Conservation (phyloP, 1,140 invertebrate genomes). For the Rhopalosiphum padi region DNA sequence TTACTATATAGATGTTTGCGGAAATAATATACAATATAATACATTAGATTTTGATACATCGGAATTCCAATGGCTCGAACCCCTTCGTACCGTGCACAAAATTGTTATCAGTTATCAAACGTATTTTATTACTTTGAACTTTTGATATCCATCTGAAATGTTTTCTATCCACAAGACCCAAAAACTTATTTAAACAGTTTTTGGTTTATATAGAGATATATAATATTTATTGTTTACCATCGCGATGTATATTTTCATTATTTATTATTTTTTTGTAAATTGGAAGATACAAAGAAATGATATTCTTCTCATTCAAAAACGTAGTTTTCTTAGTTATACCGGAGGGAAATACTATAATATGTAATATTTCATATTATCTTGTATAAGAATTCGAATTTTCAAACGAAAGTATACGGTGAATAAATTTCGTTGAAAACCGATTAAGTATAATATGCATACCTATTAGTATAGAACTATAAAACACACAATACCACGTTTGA, state of each 20-base stretch:
- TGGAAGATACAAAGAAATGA: neutral
- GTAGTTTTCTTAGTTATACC: neutral
- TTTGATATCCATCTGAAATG: neutral
- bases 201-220: neutral
- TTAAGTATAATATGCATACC: neutral
- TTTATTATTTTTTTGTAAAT: neutral
- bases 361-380: neutral
- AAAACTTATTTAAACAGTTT: neutral
- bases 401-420: neutral
- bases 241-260: neutral
- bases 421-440: neutral
- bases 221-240: neutral
- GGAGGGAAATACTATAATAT: neutral
- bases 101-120: neutral
- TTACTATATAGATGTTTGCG: neutral
- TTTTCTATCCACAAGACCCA: neutral
- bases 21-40: neutral
- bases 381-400: neutral
- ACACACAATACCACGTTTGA: neutral
- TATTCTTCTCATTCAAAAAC: neutral
- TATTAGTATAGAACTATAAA: neutral
- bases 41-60: neutral
- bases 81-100: neutral
- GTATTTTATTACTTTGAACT: conserved; percentile 1
- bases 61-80: neutral